Percentiles rank a stretch among this genome's conserved stretches.
Conservation (phyloP, 2,797 vertebrate species). For the Sardinella longiceps region DNA sequence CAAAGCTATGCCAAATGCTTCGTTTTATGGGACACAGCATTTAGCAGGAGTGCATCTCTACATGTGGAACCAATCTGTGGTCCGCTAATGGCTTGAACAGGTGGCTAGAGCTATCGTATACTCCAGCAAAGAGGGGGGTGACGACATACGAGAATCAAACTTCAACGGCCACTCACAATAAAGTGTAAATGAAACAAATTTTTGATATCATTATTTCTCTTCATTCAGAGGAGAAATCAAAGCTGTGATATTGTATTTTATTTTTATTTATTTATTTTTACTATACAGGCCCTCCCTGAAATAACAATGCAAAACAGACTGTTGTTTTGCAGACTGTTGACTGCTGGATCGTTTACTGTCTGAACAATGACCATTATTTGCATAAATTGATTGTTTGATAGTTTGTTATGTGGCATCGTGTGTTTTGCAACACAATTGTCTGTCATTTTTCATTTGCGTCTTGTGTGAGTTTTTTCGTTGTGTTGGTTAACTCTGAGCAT, state of each 20-base stretch:
- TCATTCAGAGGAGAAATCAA: not conserved
- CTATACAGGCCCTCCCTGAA: not conserved
- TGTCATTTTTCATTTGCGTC: not conserved
- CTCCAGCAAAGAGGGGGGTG: constrained; percentile 53
- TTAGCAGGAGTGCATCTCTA: constrained; percentile 67
- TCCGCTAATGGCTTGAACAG: constrained; percentile 72
- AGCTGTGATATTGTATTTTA: not conserved
- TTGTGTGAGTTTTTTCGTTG: not conserved
- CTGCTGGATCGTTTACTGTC: not conserved
- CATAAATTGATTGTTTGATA: not conserved
- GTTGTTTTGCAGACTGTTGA: not conserved
- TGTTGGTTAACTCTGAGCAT: not conserved
- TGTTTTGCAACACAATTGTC: too few relatives aligned
- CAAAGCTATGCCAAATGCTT: constrained; percentile 63
- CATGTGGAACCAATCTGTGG: constrained; percentile 73
- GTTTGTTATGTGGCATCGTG: not conserved
- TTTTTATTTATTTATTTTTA: not conserved
- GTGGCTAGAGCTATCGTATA: constrained; percentile 65
- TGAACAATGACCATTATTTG: not conserved
- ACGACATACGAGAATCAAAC: constrained; percentile 50
- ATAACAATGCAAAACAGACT: not conserved
- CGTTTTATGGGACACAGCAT: constrained; percentile 69
- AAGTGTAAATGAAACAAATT: not conserved
- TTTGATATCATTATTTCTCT: not conserved
- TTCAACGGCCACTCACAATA: constrained; percentile 19